Evolutionary conservation across 2,888 invertebrate species (phyloP).

Genomic region (Hydriomena furcata): DNA sequence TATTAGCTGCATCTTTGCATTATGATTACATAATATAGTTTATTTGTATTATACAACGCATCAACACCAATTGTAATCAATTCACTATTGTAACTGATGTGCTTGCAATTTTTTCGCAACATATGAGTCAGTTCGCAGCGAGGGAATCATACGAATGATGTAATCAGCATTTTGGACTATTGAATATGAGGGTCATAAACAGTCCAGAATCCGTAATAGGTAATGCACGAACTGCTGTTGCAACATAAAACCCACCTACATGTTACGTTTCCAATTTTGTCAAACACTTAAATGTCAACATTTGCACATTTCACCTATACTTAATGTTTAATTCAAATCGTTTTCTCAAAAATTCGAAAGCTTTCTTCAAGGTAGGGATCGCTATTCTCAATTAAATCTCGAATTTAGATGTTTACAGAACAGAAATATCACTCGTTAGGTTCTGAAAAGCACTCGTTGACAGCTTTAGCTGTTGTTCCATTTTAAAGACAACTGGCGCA

Average conservation of each 20-base stretch:
- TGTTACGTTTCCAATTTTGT: slow-evolving; percentile 54
- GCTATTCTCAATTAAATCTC: slow-evolving; percentile 12
- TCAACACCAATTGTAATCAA: slow-evolving; percentile 13
- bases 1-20: slow-evolving; percentile 27
- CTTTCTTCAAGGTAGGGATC: slow-evolving; percentile 1
- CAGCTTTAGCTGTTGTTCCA: slow-evolving; percentile 32
- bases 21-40: slow-evolving; percentile 2
- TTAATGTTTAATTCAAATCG: slow-evolving; percentile 1
- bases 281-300: slow-evolving; percentile 12
- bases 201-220: slow-evolving; percentile 64
- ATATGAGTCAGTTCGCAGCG: slow-evolving; percentile 49
- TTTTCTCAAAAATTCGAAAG: slow-evolving; percentile 8
- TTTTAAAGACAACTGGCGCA: slow-evolving; percentile 31
- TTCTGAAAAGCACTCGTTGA: slow-evolving; percentile 32
- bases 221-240: slow-evolving; percentile 65
- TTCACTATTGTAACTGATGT: slow-evolving; percentile 23
- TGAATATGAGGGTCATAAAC: slow-evolving; percentile 57
- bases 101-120: slow-evolving; percentile 40
- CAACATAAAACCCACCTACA: slow-evolving; percentile 55
- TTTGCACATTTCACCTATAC: slow-evolving; percentile 10
- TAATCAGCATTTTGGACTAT: slow-evolving; percentile 63
- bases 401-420: slow-evolving; percentile 27
- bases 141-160: slow-evolving; percentile 52
- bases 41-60: slow-evolving; percentile 8
- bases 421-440: slow-evolving; percentile 32